These are phyloP conservation scores for Alligator mississippiensis DNA, from an alignment of 2,113 vertebrate species.

Conservation along the genomic window DNA sequence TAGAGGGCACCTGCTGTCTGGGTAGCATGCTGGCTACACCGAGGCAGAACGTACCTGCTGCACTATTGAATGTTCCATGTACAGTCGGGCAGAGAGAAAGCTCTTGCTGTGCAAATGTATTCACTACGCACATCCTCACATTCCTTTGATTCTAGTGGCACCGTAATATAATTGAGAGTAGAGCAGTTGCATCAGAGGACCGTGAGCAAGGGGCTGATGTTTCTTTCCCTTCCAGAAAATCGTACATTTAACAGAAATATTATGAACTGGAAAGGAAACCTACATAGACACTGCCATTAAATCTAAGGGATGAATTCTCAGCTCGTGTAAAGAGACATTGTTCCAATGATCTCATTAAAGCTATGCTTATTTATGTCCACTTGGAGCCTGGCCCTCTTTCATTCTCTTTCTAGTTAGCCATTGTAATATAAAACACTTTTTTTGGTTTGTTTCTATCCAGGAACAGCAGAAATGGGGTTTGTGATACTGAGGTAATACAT, in stretches of 20 bases:
- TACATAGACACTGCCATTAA: fast-evolving
- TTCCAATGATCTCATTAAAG: conserved; percentile 6
- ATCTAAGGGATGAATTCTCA: background rate
- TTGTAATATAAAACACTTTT: conserved; percentile 61
- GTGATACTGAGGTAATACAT: conserved; percentile 16
- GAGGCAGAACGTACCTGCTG: background rate
- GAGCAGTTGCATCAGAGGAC: background rate
- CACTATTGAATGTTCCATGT: background rate
- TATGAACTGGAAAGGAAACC: fast-evolving
- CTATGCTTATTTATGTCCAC: background rate
- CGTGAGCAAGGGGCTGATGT: background rate
- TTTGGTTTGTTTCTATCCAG: conserved; percentile 54
- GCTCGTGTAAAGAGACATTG: background rate
- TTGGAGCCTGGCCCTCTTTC: conserved; percentile 23
- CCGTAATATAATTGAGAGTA: background rate
- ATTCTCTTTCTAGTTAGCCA: conserved; percentile 47
- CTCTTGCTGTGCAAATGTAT: fast-evolving
- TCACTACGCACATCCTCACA: background rate
- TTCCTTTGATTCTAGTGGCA: background rate
- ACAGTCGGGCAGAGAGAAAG: fast-evolving
- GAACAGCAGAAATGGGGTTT: conserved; percentile 13
- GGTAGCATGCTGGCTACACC: background rate
- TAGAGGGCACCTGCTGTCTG: background rate
- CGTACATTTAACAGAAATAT: background rate
- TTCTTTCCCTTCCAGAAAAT: background rate